A percentile compares a stretch with the other conserved stretches of the same genome.
These are phyloP conservation scores for Caenorhabditis japonica DNA, from an alignment of 2,888 invertebrate genomes.

Conservation along the genomic window DNA sequence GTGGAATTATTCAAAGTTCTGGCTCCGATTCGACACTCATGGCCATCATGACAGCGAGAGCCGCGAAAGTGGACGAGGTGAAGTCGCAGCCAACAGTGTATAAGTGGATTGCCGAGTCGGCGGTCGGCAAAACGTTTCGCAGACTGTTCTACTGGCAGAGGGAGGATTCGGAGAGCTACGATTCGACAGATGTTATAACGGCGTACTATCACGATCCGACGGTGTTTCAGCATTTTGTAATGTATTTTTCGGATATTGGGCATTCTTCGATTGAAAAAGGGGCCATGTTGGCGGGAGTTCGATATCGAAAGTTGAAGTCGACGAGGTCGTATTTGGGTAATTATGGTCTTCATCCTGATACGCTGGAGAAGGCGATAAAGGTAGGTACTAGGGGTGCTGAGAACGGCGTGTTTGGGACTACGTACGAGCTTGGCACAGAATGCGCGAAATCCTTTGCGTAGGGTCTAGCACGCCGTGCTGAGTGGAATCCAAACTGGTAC, in stretches of 20 bases:
- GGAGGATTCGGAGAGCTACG: slow-evolving; percentile 22
- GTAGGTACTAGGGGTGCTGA: no score
- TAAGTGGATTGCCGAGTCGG: slow-evolving; percentile 39
- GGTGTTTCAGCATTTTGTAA: slow-evolving; percentile 78
- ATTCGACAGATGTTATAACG: slow-evolving; percentile 28
- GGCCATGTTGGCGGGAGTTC: slow-evolving; percentile 86
- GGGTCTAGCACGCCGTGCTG: no score
- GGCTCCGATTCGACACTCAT: slow-evolving; percentile 91
- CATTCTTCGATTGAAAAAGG: slow-evolving; percentile 92
- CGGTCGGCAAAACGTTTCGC: slow-evolving; percentile 48
- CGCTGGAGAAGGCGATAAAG: slow-evolving; percentile 82
- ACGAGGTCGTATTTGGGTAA: slow-evolving; percentile 79
- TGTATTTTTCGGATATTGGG: slow-evolving; percentile 81
- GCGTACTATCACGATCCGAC: slow-evolving; percentile 72
- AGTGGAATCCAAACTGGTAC: no score
- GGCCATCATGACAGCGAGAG: slow-evolving; percentile 82
- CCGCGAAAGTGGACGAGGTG: slow-evolving; percentile 65
- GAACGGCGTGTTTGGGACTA: no score
- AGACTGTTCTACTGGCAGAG: slow-evolving; percentile 36
- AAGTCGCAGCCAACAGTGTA: slow-evolving; percentile 37
- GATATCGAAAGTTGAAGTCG: slow-evolving; percentile 83
- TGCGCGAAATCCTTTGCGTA: no score
- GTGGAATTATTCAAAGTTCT: slow-evolving; percentile 82
- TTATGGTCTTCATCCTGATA: slow-evolving; percentile 83
- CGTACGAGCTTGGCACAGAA: no score